Evolutionary conservation across 2,888 invertebrate species (phyloP).

Genomic region (Portevinia maculata): DNA sequence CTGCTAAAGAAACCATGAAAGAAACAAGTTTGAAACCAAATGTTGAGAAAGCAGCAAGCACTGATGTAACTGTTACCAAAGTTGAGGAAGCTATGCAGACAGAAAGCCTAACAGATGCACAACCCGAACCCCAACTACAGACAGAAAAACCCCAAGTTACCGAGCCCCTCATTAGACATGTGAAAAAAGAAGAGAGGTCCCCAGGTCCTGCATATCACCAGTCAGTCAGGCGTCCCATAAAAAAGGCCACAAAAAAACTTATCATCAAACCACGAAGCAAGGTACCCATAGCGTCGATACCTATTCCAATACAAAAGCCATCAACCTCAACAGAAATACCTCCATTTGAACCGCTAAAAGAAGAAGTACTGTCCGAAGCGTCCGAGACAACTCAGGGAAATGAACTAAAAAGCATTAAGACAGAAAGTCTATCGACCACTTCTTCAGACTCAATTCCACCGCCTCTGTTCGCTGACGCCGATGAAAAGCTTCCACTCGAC

Average conservation of each 20-base stretch:
- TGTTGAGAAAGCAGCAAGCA: constrained; percentile 28
- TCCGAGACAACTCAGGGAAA: constrained; percentile 37
- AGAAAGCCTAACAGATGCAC: constrained; percentile 1
- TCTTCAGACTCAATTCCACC: constrained; percentile 31
- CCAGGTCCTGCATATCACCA: constrained; percentile 12
- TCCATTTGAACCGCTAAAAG: constrained; percentile 44
- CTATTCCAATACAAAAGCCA: constrained; percentile 64
- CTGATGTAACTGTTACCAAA: constrained; percentile 16
- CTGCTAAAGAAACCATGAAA: background rate
- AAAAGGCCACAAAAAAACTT: constrained; percentile 79
- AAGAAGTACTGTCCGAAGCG: constrained; percentile 15
- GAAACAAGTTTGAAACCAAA: background rate
- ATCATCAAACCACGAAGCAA: constrained; percentile 81
- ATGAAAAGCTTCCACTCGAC: constrained; percentile 61
- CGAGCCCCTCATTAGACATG: too few species aligned
- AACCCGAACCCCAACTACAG: constrained; percentile 1
- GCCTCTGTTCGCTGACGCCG: constrained; percentile 45
- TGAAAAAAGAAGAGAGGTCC: constrained; percentile 15
- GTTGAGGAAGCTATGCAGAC: constrained; percentile 14
- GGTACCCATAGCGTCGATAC: constrained; percentile 23
- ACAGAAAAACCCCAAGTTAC: background rate
- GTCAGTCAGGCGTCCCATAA: constrained; percentile 73
- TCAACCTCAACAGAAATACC: constrained; percentile 62
- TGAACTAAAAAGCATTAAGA: constrained; percentile 39
- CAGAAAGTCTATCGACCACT: constrained; percentile 22